Evolutionary conservation across 2,113 vertebrate genomes (phyloP), one percentile per base, ranked within the genome.

Genomic region (Noturus placidus): DNA sequence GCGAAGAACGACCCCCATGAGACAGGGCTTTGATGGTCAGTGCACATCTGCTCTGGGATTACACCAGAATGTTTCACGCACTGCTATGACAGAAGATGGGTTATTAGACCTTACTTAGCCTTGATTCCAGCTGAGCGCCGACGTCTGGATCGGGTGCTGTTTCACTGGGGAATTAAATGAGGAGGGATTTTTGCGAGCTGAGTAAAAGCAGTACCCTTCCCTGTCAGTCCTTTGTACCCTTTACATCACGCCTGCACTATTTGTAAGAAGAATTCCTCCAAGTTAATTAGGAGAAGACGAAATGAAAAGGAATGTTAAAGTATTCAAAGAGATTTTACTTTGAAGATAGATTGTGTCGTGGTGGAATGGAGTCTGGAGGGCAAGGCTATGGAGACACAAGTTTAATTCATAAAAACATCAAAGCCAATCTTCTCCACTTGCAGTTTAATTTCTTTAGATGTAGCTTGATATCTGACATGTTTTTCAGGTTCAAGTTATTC

Each of bases 21-120:
- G 85, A 54, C 59, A 79, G 77, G 30, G 17, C 74, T 65, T 27
- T 50, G 57, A 42, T 33, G 30, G 85, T 50, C 38, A 67, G 57
- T 11, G 42, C 74, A 65, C 74, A 79, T 67, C 85, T 78, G 84
- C 35, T 77, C 25, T 30, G 38, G 27, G 57, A 67, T 82, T 61
- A 61, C 56, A 82, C 27, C 11, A 54, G 52, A 77, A 61, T 27
- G 33, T 38, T 77, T 59, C 1, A 1, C 52, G 56, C 33, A 77
- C 33, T 42, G 9, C 27, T 63, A 65, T 42, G 84, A 33, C 54
- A 61, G 56, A 33, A 70, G 63, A 70, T 77, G 70, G 69, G 35
- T 59, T 61, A 63, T 77, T n/a, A 35, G 20, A 72, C 52, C 69
- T 22, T 38, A 56, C 5, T 85, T 74, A 85, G 54, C 54, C 52